Conservation (phyloP, 2,888 invertebrate species). For the Cinara cedri region DNA sequence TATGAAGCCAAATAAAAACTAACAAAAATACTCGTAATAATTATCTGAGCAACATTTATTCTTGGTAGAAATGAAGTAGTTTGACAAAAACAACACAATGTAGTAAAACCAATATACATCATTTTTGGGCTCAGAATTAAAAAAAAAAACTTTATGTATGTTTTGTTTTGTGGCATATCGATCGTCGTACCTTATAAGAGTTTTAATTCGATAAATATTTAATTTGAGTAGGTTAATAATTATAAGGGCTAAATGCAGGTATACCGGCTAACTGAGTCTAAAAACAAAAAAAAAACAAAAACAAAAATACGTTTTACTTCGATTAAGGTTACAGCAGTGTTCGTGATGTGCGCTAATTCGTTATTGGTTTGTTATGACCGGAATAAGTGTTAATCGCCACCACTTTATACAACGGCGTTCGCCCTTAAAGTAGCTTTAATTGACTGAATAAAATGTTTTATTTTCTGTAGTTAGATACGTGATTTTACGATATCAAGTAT, state of each 20-base stretch:
- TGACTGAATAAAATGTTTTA: background rate
- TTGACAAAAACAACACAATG: too few relatives aligned
- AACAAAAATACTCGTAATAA: too few relatives aligned
- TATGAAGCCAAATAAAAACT: too few relatives aligned
- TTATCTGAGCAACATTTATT: too few relatives aligned
- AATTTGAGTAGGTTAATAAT: background rate
- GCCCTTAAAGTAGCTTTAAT: background rate
- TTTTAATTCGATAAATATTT: background rate
- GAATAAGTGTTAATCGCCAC: background rate
- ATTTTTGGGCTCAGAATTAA: too few relatives aligned
- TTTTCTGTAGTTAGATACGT: background rate
- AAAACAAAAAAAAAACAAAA: too few relatives aligned
- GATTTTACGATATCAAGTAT: background rate
- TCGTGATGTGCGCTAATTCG: background rate
- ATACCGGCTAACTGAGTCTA: too few relatives aligned
- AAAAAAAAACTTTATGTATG: too few relatives aligned
- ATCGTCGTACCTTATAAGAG: too few relatives aligned
- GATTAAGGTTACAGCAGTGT: background rate
- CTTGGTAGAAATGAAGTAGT: too few relatives aligned
- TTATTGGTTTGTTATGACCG: background rate
- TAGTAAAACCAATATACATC: too few relatives aligned
- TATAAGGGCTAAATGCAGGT: background rate
- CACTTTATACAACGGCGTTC: background rate
- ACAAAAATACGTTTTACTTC: background rate
- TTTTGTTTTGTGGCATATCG: too few relatives aligned